Evolutionary conservation across 2,888 invertebrate species (phyloP).

Genomic region (Venustoraphidia nigricollis): DNA sequence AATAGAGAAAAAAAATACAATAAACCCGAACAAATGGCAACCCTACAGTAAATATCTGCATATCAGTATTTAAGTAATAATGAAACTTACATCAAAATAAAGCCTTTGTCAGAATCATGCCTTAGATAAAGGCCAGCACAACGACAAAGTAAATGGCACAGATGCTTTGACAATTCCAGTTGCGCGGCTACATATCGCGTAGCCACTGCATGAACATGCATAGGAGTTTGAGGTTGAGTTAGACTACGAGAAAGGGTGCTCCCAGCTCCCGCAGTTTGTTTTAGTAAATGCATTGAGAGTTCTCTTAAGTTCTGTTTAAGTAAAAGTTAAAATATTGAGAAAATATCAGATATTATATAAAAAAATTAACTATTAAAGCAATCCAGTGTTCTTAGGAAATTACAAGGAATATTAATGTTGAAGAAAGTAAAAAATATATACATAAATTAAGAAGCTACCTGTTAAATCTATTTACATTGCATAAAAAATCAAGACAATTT

Average conservation of each 20-base stretch:
- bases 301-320: conserved; percentile 59
- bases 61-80: neutral
- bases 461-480: neutral
- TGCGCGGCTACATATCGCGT: conserved; percentile 72
- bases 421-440: too few species aligned
- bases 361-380: neutral
- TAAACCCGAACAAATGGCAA: too few species aligned
- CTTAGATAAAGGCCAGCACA: conserved; percentile 51
- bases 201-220: conserved; percentile 64
- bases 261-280: conserved; percentile 37
- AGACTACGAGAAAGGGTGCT: conserved; percentile 29
- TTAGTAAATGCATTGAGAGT: conserved; percentile 67
- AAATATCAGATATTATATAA: neutral
- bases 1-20: too few species aligned
- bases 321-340: conserved; percentile 8
- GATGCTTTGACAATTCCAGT: conserved; percentile 58
- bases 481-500: conserved; percentile 2
- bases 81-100: conserved; percentile 53
- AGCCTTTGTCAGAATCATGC: conserved; percentile 58
- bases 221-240: conserved; percentile 39
- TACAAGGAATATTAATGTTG: too few species aligned
- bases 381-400: too few species aligned
- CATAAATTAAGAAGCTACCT: too few species aligned
- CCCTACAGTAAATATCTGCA: too few species aligned
- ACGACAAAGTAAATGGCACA: conserved; percentile 59